Evolutionary conservation across 2,888 invertebrate species (phyloP).

Genomic region (Hypselothyrea guttata): DNA sequence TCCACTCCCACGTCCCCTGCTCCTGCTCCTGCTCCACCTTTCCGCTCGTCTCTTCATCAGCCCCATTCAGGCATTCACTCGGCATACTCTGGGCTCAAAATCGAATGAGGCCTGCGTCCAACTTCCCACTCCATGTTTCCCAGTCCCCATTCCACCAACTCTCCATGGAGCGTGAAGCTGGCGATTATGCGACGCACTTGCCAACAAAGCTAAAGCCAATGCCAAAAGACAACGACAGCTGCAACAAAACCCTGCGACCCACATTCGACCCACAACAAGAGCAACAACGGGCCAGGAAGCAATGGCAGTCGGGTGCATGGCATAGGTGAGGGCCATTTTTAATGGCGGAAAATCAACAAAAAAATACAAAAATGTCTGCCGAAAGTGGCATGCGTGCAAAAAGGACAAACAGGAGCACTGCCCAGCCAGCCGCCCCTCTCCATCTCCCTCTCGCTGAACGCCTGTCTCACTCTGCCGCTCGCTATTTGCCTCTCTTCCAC

Average conservation of each 20-base stretch:
- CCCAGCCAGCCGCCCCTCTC: conserved; percentile 13
- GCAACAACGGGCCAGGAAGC: conserved; percentile 22
- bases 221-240: conserved; percentile 1
- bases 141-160: too few species aligned
- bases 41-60: too few species aligned
- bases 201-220: conserved; percentile 44
- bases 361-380: conserved; percentile 36
- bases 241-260: conserved; percentile 70
- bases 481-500: conserved; percentile 1
- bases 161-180: conserved; percentile 71
- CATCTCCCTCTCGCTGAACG: background rate
- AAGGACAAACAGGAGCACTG: conserved; percentile 48
- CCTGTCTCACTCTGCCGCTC: background rate
- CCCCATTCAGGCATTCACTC: too few species aligned
- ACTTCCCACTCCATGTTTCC: too few species aligned
- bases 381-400: conserved; percentile 54
- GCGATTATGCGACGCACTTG: conserved; percentile 68
- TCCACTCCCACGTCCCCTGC: too few species aligned
- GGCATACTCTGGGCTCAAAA: conserved; percentile 4
- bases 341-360: conserved; percentile 64
- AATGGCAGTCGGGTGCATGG: background rate
- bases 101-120: conserved; percentile 27
- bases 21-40: too few species aligned
- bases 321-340: conserved; percentile 49
- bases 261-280: conserved; percentile 76